Percentiles rank a stretch among this genome's conserved stretches.
Conservation (phyloP, 2,113 vertebrate species). For the Bubo blakistoni region DNA sequence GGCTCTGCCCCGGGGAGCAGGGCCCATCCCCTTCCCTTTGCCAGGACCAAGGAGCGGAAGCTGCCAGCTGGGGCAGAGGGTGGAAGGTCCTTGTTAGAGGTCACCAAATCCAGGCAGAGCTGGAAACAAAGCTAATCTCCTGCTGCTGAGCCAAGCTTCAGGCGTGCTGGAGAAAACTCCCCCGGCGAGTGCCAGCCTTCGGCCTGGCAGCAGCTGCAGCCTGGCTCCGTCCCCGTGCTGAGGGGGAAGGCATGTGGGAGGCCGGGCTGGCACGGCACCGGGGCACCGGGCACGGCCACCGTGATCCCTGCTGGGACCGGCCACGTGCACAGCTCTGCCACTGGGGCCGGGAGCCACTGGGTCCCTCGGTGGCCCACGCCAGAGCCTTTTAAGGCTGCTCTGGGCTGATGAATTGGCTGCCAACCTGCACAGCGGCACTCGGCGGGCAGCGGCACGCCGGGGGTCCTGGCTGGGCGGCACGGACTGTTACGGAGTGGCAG, state of each 20-base stretch:
- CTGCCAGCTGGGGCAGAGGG: neutral
- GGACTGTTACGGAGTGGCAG: accelerated
- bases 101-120: neutral
- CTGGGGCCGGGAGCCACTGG: neutral
- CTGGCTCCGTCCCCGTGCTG: accelerated
- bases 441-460: accelerated
- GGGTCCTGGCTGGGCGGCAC: accelerated
- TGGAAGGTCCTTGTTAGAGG: neutral
- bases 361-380: accelerated
- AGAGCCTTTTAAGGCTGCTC: neutral
- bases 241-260: neutral
- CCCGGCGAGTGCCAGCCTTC: accelerated
- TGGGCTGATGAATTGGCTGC: neutral
- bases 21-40: neutral
- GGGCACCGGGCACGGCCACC: neutral
- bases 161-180: neutral
- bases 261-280: neutral
- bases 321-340: neutral
- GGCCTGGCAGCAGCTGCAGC: accelerated
- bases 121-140: neutral
- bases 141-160: neutral
- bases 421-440: neutral
- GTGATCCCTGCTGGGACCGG: accelerated
- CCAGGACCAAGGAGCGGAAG: neutral
- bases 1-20: neutral